Conservation (phyloP, 2,888 invertebrate species). For the Cerastis rubricosa region DNA sequence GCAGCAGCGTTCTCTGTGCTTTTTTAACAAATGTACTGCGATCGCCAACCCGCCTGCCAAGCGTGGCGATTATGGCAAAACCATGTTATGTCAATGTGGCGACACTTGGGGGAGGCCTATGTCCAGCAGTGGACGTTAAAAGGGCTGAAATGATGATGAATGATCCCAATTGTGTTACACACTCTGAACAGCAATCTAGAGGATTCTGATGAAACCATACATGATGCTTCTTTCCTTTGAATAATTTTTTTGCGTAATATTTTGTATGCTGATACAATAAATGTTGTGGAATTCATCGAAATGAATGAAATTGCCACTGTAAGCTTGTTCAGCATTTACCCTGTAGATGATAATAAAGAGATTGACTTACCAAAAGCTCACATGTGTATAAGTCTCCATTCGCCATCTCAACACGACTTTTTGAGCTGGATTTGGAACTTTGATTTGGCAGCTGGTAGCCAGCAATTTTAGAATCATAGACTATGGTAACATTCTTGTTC, state of each 20-base stretch:
- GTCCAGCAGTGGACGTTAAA: too few species aligned
- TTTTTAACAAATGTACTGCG: too few species aligned
- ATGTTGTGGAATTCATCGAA: background rate
- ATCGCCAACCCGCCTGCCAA: too few species aligned
- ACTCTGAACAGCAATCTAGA: background rate
- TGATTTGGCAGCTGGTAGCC: slow-evolving; percentile 91
- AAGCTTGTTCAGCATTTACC: background rate
- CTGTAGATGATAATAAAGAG: background rate
- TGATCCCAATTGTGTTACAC: too few species aligned
- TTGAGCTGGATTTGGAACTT: slow-evolving; percentile 60
- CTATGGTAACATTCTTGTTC: slow-evolving; percentile 91
- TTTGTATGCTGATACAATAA: background rate
- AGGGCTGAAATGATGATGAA: too few species aligned
- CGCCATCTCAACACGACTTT: slow-evolving; percentile 90
- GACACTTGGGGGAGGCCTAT: too few species aligned
- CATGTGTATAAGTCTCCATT: slow-evolving; percentile 92
- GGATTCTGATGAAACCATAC: background rate
- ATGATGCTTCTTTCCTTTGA: too few species aligned
- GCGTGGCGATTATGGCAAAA: too few species aligned
- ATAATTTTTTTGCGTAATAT: too few species aligned
- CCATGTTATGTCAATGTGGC: too few species aligned
- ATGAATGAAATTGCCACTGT: background rate
- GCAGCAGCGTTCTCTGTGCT: too few species aligned
- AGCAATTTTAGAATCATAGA: slow-evolving; percentile 93
- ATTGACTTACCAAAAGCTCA: slow-evolving; percentile 92